These are phyloP conservation scores for Halocaridina rubra DNA, from an alignment of 2,888 invertebrate species.

Conservation along the genomic window DNA sequence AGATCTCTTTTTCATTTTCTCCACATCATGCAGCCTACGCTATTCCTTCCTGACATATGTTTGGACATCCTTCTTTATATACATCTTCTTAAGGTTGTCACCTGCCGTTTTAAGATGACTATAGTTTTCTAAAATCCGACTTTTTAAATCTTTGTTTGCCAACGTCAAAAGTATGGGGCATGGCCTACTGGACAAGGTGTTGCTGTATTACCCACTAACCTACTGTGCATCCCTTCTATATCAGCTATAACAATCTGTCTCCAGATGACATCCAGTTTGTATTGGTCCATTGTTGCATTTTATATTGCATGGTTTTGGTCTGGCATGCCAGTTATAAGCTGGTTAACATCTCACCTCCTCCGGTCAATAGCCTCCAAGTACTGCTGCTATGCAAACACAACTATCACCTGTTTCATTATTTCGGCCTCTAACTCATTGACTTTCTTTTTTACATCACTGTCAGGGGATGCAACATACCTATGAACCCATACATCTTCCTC, in stretches of 20 bases:
- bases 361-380: no score
- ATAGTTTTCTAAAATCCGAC: background rate
- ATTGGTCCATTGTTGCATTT: background rate
- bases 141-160: background rate
- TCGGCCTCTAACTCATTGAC: no score
- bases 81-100: background rate
- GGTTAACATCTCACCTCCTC: no score
- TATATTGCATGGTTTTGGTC: background rate
- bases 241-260: background rate
- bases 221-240: background rate
- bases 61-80: background rate
- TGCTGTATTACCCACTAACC: background rate
- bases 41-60: no score
- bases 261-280: background rate
- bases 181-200: background rate
- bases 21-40: no score
- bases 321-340: no score
- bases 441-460: no score
- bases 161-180: background rate
- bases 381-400: no score
- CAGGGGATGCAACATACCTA: no score
- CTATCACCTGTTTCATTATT: no score
- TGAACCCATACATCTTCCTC: no score
- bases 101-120: background rate
- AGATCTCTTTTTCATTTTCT: no score